These are phyloP conservation scores for Uria aalge DNA, from an alignment of 2,113 vertebrate species.

Conservation along the genomic window DNA sequence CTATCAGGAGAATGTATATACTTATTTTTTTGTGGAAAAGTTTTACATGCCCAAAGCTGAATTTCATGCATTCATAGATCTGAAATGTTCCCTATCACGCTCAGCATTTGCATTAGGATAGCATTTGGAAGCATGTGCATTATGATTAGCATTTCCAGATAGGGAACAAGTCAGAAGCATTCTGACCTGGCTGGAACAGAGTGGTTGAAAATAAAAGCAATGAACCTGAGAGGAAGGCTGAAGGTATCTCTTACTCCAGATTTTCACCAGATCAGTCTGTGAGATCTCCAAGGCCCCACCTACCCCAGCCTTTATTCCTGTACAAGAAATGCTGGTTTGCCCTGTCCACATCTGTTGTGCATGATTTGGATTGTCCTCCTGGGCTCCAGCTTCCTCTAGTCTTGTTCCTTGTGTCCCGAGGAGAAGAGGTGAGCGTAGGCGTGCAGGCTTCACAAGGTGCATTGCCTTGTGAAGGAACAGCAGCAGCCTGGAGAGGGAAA, in stretches of 20 bases:
- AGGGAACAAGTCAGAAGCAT: background rate
- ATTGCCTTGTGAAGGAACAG: background rate
- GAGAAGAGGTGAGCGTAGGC: background rate
- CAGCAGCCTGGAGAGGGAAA: background rate
- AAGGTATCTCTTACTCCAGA: background rate
- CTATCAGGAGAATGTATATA: background rate
- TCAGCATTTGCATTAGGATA: background rate
- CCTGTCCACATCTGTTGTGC: background rate
- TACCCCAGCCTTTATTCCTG: background rate
- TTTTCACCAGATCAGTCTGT: background rate
- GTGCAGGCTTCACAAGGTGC: fast-evolving
- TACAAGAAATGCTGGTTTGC: background rate
- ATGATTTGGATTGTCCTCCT: background rate
- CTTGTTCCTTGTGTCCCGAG: fast-evolving
- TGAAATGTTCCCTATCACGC: background rate
- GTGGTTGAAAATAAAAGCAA: background rate
- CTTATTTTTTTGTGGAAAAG: background rate
- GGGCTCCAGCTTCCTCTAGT: background rate
- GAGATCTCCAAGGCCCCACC: background rate
- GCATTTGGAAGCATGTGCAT: background rate
- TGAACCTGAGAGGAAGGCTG: background rate
- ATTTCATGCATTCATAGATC: background rate
- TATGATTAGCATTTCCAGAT: background rate
- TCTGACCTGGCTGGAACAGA: background rate
- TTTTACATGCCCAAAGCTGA: background rate